Evolutionary conservation across 2,113 vertebrate genomes (phyloP).

Genomic region (Telmatochromis sp.): DNA sequence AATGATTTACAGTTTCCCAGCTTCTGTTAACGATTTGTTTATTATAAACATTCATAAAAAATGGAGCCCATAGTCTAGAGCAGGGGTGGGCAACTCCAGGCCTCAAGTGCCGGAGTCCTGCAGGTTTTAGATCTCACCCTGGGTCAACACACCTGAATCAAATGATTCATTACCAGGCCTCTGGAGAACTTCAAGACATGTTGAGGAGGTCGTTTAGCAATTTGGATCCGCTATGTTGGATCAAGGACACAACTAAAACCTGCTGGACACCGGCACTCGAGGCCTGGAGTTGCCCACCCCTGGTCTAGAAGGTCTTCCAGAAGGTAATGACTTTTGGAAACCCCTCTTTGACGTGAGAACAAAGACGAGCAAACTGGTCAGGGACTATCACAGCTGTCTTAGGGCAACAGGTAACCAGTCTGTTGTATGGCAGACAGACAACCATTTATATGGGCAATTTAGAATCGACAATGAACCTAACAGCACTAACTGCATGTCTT

Average conservation of each 20-base stretch:
- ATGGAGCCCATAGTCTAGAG: neutral
- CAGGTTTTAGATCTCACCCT: neutral
- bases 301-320: rapidly evolving
- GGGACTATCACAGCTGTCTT: rapidly evolving
- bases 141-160: neutral
- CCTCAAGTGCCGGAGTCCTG: rapidly evolving
- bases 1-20: too few species aligned
- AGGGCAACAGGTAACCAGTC: neutral
- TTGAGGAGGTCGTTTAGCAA: rapidly evolving
- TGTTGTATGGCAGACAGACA: neutral
- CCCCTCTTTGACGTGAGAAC: rapidly evolving
- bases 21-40: rapidly evolving
- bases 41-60: neutral
- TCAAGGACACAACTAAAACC: neutral
- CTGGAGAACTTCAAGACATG: rapidly evolving
- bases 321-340: neutral
- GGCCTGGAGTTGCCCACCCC: neutral
- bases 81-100: neutral
- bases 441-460: neutral
- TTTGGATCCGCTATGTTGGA: rapidly evolving
- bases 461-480: neutral
- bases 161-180: rapidly evolving
- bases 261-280: rapidly evolving
- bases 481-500: neutral
- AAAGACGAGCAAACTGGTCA: neutral